A percentile compares a stretch with the other conserved stretches of the same genome.
Conservation (phyloP, 2,113 vertebrate species). For the Piprites chloris region DNA sequence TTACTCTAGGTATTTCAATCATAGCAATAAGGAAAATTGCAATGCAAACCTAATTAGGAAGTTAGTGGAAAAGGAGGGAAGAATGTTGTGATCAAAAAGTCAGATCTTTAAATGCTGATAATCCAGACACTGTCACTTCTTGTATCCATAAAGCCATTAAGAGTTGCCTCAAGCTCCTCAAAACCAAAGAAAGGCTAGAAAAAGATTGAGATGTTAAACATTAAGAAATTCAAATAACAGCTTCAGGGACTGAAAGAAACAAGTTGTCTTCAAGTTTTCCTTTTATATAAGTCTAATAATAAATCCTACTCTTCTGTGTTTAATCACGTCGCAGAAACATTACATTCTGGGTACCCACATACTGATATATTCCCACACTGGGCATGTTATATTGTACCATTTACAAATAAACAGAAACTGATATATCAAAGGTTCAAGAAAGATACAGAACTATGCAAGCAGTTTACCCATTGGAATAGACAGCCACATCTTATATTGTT, state of each 20-base stretch:
- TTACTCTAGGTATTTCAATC: not conserved
- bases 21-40: constrained; percentile 50
- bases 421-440: not conserved
- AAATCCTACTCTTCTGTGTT: not conserved
- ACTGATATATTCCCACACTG: not conserved
- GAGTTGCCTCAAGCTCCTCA: not conserved
- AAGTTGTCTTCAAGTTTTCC: not conserved
- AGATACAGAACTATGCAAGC: fast-evolving
- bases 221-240: not conserved
- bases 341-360: not conserved
- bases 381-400: not conserved
- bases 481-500: not conserved
- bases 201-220: not conserved
- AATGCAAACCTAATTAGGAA: constrained; percentile 64
- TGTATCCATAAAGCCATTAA: not conserved
- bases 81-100: constrained; percentile 64
- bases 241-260: not conserved
- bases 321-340: constrained; percentile 24
- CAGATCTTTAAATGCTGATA: constrained; percentile 56
- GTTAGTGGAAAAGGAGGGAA: constrained; percentile 41
- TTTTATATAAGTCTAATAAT: not conserved
- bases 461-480: not conserved
- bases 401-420: not conserved
- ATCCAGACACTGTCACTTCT: constrained; percentile 14
- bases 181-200: not conserved